Evolutionary conservation across 1,140 invertebrate species (phyloP).

Genomic region (Cyclargus thomasi): DNA sequence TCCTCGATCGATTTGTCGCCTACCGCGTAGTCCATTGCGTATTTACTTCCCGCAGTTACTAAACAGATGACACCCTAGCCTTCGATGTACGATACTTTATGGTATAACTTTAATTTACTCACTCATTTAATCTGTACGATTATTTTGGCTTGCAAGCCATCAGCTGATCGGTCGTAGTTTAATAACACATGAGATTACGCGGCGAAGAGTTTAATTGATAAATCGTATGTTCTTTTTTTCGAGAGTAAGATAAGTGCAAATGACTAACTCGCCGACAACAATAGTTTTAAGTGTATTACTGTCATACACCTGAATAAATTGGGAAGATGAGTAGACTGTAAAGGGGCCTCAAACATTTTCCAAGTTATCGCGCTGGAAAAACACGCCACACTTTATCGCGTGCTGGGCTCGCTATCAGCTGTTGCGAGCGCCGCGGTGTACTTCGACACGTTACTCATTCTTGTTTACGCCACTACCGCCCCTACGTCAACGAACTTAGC

Average conservation of each 20-base stretch:
- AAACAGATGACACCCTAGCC: conserved; percentile 6
- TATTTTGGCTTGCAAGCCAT: conserved; percentile 51
- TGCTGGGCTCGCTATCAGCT: conserved; percentile 61
- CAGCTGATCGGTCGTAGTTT: conserved; percentile 60
- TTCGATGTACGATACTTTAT: conserved; percentile 32
- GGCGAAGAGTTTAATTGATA: not conserved
- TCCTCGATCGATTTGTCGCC: conserved; percentile 32
- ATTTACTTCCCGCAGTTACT: not conserved
- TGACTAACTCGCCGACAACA: conserved; percentile 4
- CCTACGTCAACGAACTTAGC: conserved; percentile 25
- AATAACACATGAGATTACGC: not conserved
- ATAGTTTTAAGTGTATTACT: not conserved
- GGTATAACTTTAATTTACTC: not conserved
- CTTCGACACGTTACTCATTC: conserved; percentile 44
- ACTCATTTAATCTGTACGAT: conserved; percentile 20
- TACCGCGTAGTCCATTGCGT: conserved; percentile 46
- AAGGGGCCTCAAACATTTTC: conserved; percentile 47
- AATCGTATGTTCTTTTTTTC: not conserved
- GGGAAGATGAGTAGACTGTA: conserved; percentile 27
- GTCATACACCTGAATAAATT: conserved; percentile 10
- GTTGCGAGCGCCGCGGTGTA: conserved; percentile 41
- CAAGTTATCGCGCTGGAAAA: conserved; percentile 63
- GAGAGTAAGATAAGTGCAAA: not conserved
- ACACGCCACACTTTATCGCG: conserved; percentile 63
- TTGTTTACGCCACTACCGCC: conserved; percentile 35